Evolutionary conservation across 2,113 vertebrate species (phyloP).

Genomic region (Crocuta crocuta): DNA sequence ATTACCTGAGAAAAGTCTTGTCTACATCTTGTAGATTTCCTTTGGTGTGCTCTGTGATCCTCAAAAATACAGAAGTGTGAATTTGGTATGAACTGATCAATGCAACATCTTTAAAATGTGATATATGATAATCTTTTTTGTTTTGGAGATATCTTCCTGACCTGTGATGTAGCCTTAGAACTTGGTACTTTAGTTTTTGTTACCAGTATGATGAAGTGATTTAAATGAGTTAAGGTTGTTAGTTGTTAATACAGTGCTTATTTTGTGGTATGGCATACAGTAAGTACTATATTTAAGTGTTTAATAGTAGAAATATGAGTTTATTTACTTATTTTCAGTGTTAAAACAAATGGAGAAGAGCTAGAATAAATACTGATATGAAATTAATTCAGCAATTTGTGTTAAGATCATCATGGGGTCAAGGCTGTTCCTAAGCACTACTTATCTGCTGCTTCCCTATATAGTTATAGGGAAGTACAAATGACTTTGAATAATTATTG

Average conservation of each 20-base stretch:
- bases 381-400: neutral
- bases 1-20: neutral
- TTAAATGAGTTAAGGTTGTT: neutral
- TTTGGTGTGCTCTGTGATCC: neutral
- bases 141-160: neutral
- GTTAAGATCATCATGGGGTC: neutral
- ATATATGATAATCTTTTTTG: neutral
- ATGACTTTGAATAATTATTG: neutral
- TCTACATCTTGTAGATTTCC: neutral
- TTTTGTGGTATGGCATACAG: conserved; percentile 18
- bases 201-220: neutral
- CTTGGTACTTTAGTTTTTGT: conserved; percentile 20
- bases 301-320: conserved; percentile 30
- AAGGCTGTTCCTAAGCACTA: neutral
- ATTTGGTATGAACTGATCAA: conserved; percentile 9
- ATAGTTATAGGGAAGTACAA: neutral
- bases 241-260: neutral
- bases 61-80: neutral
- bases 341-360: neutral
- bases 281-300: conserved; percentile 33
- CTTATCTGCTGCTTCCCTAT: neutral
- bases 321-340: conserved; percentile 25
- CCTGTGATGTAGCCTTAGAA: neutral
- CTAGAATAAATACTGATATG: neutral
- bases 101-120: neutral